Evolutionary conservation across 35 echinoderm and acorn worm genomes (phyloP), one percentile per base, ranked within the genome.

Genomic region (Stichopus chloronotus): DNA sequence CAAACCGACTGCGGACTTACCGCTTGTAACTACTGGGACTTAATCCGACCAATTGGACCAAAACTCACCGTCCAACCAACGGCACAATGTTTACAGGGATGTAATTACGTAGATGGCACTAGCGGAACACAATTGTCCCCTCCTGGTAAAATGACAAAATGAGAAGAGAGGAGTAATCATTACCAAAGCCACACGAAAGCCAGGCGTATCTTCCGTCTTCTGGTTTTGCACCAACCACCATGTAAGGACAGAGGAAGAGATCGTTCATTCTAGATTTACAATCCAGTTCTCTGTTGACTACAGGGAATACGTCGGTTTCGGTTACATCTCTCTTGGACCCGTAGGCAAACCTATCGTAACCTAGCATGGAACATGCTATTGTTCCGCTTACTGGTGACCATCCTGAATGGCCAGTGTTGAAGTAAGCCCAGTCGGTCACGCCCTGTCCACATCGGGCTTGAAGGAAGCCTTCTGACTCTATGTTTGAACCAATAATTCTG

Each of bases 151-250:
- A 43, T 43, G 30, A 43, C 30, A 43, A 43, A 43, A 43, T 43
- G 30, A 43, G 30, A 43, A 43, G 30, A 43, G 30, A 43, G 30
- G 30, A 43, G 30, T 17, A 6, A 85, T 14, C 52, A 25, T 88
- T 30, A 88, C 85, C n/a, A 19, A 58, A 88, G 55, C 85, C 85
- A 69, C 85, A 88, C 3, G 85, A 88, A 9, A 88, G 21, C 57
- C 61, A 88, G 20, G 85, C 85, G 52, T 88, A 88, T 8, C 5
- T 0, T 3, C 58, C 85, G 16, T 63, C 85, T 4, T 88, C 85
- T 7, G 85, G 85, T 43, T 43, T 43, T 53, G 9, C 52, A 20
- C 19, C 11, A 4, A 88, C 20, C 6, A 24, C 11, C 6, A 16
- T 24, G 54, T 24, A 88, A 2, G 57, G 17, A 69, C 85, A 88